phyloP scores from a whole-genome alignment of 2,888 invertebrate species.

The Atethmia centrago region DNA sequence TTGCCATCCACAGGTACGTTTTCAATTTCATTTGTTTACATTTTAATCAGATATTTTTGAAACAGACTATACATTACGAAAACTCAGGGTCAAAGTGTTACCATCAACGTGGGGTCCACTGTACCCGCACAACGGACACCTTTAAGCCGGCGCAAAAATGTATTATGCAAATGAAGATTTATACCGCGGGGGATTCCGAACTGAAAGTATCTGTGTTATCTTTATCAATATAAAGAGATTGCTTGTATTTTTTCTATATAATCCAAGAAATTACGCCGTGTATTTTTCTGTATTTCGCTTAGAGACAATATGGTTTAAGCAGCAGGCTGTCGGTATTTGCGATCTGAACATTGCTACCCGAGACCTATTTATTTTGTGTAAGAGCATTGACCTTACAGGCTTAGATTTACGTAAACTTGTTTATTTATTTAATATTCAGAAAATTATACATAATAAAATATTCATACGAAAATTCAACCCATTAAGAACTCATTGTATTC shows the following conservation, averaged over 20 bases:
- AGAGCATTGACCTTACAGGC: slow-evolving; percentile 39
- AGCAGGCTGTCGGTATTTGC: slow-evolving; percentile 30
- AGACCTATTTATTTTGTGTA: slow-evolving; percentile 25
- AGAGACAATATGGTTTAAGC: slow-evolving; percentile 23
- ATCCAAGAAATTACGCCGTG: slow-evolving; percentile 55
- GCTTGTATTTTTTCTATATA: slow-evolving; percentile 58
- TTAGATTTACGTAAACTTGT: slow-evolving; percentile 22
- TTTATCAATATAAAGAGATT: slow-evolving; percentile 55
- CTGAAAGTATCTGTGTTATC: slow-evolving; percentile 67
- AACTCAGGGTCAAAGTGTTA: not conserved
- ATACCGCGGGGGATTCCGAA: slow-evolving; percentile 72
- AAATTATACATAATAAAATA: slow-evolving; percentile 28
- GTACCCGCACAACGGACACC: slow-evolving; percentile 66
- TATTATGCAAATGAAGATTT: slow-evolving; percentile 81
- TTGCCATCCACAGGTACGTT: too few species aligned
- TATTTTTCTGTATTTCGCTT: slow-evolving; percentile 33
- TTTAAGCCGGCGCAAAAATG: slow-evolving; percentile 74
- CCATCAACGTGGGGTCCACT: not conserved
- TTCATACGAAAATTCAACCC: slow-evolving; percentile 3
- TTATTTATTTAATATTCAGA: slow-evolving; percentile 23
- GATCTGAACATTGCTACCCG: slow-evolving; percentile 27
- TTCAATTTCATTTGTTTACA: not conserved
- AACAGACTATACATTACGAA: not conserved
- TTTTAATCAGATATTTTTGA: not conserved
- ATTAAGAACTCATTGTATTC: slow-evolving; percentile 24